A percentile compares a stretch with the other conserved stretches of the same genome.
Evolutionary conservation across 2,888 invertebrate genomes (phyloP).

Genomic region (Sinotaia quadrata): DNA sequence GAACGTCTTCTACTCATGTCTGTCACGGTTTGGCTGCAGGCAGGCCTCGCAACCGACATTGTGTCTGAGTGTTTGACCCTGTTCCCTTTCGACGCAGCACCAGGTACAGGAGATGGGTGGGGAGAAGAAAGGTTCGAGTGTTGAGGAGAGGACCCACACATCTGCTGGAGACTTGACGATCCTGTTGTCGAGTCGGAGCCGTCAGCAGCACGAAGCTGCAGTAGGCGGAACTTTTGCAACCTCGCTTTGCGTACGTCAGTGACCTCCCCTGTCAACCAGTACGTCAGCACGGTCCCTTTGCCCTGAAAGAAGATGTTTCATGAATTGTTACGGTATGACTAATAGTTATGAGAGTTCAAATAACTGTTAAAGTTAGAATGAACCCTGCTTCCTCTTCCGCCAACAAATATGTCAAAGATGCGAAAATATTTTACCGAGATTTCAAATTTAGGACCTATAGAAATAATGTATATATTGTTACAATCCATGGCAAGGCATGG

Average conservation of each 20-base stretch:
- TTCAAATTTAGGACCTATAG: too few species aligned
- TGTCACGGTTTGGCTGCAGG: conserved; percentile 14
- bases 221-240: conserved; percentile 3
- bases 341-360: too few species aligned
- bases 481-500: too few species aligned
- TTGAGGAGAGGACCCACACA: conserved; percentile 10
- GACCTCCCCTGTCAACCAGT: conserved; percentile 70
- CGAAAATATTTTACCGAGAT: too few species aligned
- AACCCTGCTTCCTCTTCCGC: too few species aligned
- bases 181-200: background rate
- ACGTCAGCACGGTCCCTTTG: conserved; percentile 72
- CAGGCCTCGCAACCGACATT: background rate
- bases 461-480: too few species aligned
- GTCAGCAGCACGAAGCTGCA: background rate
- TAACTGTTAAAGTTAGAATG: too few species aligned
- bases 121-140: conserved; percentile 1
- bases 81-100: too few species aligned
- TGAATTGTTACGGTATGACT: too few species aligned
- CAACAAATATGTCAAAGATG: too few species aligned
- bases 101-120: conserved; percentile 13
- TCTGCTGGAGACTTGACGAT: background rate
- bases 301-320: conserved; percentile 69
- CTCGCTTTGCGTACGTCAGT: conserved; percentile 22
- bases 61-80: conserved; percentile 18
- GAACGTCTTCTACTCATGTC: conserved; percentile 1